Conservation (phyloP, 2,888 invertebrate genomes). For the Aromia moschata region DNA sequence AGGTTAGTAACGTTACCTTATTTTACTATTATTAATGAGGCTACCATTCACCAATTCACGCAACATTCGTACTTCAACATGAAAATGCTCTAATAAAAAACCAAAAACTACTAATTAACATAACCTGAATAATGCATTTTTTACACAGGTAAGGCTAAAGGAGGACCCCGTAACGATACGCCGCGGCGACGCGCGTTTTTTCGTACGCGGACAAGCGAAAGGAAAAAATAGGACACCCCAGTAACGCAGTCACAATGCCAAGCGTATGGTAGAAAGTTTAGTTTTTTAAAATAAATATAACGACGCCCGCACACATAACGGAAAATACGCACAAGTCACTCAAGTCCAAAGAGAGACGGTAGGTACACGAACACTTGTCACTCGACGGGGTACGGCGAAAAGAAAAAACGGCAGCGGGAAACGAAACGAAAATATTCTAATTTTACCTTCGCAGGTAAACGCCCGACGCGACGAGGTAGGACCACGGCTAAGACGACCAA, state of each 20-base stretch:
- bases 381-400: slow-evolving; percentile 28
- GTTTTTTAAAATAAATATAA: slow-evolving; percentile 22
- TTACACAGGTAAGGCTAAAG: background rate
- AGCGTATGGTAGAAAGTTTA: slow-evolving; percentile 17
- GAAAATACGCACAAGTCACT: slow-evolving; percentile 39
- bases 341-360: slow-evolving; percentile 23
- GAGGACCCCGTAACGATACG: background rate
- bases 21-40: slow-evolving; percentile 16
- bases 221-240: slow-evolving; percentile 21
- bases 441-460: slow-evolving; percentile 33
- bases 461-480: slow-evolving; percentile 37
- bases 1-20: slow-evolving; percentile 29
- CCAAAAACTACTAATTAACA: slow-evolving; percentile 20
- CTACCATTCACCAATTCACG: slow-evolving; percentile 31
- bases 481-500: slow-evolving; percentile 40
- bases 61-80: slow-evolving; percentile 26
- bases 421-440: slow-evolving; percentile 30
- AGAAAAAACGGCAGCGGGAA: slow-evolving; percentile 27
- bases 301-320: slow-evolving; percentile 23
- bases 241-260: slow-evolving; percentile 10
- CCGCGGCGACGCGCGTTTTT: background rate
- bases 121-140: slow-evolving; percentile 15
- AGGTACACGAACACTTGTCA: slow-evolving; percentile 26
- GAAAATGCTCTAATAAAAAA: background rate
- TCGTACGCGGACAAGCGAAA: slow-evolving; percentile 6